Base-by-base conservation (phyloP, 2,797 vertebrate species). In the Gymnothorax reevesii region DNA sequence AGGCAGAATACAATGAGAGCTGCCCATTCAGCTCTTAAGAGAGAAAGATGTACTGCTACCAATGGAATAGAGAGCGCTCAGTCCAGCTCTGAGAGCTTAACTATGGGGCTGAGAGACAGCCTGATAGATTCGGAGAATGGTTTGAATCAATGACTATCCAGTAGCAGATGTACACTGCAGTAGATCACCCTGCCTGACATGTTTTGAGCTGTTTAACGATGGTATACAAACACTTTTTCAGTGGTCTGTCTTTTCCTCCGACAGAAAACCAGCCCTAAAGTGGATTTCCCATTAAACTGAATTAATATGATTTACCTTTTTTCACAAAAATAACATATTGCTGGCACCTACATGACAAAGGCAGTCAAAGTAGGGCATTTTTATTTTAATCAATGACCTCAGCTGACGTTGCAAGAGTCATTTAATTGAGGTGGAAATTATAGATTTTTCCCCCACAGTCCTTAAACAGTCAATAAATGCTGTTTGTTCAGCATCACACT, bases 201-300 rank as follows among this genome's bases (percentile, higher is more conserved):
- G 79, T 55, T 84, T 83, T 86, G 55, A 86, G 77, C 62, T 84
- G 86, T 77, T 89, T 86, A 86, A 87, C 83, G 83, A 66, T 75
- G 86, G 84, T 54, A 22, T 86, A 20, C 82, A 64, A 27, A 57
- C 52, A 17, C 69, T 55, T 87, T 73, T 82, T 69, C 57, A 82
- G 49, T 83, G 55, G 64, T 83, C 25, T 86, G 59, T 52, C 57
- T 10, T 55, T 82, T 52, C 17, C 75, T 79, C 33, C 20, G 33
- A 42, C 82, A 55, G 86, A 86, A 83, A 49, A 54, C 57, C 25
- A 66, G 54, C 73, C 83, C 69, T 82, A 15, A 83, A 17, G 59
- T 75, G 13, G n/a, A n/a, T 25, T 57, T 27, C 52, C 83, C 57
- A 57, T 73, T 52, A 27, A 57, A 73, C 57, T 83, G 15, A 83